Percentiles rank a stretch among this genome's conserved stretches.
These are phyloP conservation scores for Philaethria dido DNA, from an alignment of 2,888 invertebrate genomes.

Conservation along the genomic window DNA sequence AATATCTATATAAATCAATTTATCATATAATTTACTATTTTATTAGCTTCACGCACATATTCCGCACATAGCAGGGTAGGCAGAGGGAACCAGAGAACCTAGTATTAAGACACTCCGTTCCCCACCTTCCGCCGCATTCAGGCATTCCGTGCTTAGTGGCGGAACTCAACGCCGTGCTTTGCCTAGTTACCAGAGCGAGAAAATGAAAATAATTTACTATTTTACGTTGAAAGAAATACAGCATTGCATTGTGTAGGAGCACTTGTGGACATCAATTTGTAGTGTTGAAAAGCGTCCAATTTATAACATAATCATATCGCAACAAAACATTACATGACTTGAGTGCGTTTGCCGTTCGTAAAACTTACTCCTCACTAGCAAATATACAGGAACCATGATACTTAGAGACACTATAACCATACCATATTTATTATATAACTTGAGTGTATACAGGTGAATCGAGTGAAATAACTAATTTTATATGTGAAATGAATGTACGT, in stretches of 20 bases:
- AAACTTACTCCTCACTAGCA: conserved; percentile 17
- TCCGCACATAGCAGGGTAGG: too few relatives aligned
- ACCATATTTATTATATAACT: neutral
- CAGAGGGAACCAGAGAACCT: too few relatives aligned
- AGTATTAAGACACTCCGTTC: too few relatives aligned
- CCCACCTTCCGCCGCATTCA: too few relatives aligned
- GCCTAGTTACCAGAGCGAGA: too few relatives aligned
- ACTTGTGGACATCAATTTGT: conserved; percentile 22
- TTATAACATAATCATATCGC: conserved; percentile 16
- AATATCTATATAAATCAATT: conserved; percentile 5
- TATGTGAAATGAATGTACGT: neutral
- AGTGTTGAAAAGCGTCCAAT: conserved; percentile 8
- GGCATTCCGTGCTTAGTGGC: too few relatives aligned
- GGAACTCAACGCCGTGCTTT: too few relatives aligned
- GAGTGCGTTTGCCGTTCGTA: conserved; percentile 26
- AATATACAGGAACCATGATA: conserved; percentile 18
- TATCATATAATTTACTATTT: neutral
- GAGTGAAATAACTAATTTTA: conserved; percentile 6
- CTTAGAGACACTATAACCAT: neutral
- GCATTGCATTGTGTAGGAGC: conserved; percentile 36
- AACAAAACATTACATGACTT: conserved; percentile 16
- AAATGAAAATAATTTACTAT: neutral
- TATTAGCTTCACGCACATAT: too few relatives aligned
- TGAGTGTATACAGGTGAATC: conserved; percentile 1
- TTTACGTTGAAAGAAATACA: neutral